phyloP scores from a whole-genome alignment of 2,113 vertebrate species.

The Epinephelus fuscoguttatus region DNA sequence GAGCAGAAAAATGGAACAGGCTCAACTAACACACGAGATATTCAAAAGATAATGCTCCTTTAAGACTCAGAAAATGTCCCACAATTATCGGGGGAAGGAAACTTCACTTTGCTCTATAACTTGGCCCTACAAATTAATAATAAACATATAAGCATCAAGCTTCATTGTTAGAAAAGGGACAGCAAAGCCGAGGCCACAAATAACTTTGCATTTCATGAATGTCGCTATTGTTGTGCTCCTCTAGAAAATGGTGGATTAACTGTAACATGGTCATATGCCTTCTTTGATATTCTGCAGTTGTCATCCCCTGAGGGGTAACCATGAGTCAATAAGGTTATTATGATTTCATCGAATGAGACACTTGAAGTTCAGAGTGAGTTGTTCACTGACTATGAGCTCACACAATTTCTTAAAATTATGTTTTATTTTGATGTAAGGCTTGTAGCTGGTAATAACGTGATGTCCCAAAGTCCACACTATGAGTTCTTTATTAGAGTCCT shows the following conservation, averaged over 20 bases:
- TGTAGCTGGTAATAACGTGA: constrained; percentile 54
- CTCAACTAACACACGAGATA: too few relatives aligned
- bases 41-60: neutral
- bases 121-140: neutral
- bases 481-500: constrained; percentile 18
- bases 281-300: constrained; percentile 33
- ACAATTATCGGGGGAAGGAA: neutral
- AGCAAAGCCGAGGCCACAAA: neutral
- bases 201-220: constrained; percentile 42
- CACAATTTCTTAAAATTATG: neutral
- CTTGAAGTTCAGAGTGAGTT: neutral
- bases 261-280: constrained; percentile 58
- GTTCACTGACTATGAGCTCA: neutral
- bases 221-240: constrained; percentile 31
- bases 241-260: constrained; percentile 23
- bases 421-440: constrained; percentile 26
- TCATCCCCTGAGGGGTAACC: constrained; percentile 18
- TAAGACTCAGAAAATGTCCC: neutral
- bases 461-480: constrained; percentile 39
- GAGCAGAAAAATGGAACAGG: too few relatives aligned
- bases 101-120: neutral
- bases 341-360: neutral
- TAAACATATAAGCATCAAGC: neutral
- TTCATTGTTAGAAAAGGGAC: neutral
- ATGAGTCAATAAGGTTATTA: constrained; percentile 3